Evolutionary conservation across 1,140 invertebrate species (phyloP).

Genomic region (Neotoxoptera formosana): DNA sequence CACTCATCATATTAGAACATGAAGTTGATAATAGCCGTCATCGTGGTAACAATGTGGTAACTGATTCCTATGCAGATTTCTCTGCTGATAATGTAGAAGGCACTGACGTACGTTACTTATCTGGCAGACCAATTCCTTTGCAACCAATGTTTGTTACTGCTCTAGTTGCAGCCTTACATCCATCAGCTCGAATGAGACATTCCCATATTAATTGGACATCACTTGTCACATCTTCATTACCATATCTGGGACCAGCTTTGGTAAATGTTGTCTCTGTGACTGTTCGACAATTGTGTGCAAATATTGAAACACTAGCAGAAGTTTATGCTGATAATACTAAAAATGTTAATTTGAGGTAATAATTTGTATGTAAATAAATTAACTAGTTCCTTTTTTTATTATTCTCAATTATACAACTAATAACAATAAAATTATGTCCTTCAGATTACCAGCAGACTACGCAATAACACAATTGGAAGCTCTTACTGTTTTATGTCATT

Average conservation of each 20-base stretch:
- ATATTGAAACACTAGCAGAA: conserved; percentile 74
- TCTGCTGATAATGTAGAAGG: conserved; percentile 56
- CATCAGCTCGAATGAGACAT: conserved; percentile 67
- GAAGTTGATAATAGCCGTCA: conserved; percentile 61
- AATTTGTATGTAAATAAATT: background rate
- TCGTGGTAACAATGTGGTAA: conserved; percentile 51
- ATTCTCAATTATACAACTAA: background rate
- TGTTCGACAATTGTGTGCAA: conserved; percentile 83
- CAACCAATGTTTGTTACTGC: conserved; percentile 88
- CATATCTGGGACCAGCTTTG: conserved; percentile 77
- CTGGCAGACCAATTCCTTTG: conserved; percentile 75
- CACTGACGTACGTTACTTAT: conserved; percentile 70
- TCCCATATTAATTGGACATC: conserved; percentile 83
- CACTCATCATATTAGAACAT: conserved; percentile 81
- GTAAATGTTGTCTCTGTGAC: conserved; percentile 80
- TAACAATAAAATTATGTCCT: conserved; percentile 27
- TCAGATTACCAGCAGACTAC: conserved; percentile 76
- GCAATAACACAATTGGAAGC: conserved; percentile 82
- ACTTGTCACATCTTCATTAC: conserved; percentile 78
- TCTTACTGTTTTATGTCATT: conserved; percentile 83
- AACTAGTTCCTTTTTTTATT: background rate
- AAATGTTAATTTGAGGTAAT: conserved; percentile 54
- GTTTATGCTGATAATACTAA: conserved; percentile 64
- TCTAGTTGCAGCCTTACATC: conserved; percentile 78
- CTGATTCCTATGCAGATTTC: conserved; percentile 62